These are phyloP conservation scores for Ectropis crepuscularia DNA, from an alignment of 2,888 invertebrate genomes.

Conservation along the genomic window DNA sequence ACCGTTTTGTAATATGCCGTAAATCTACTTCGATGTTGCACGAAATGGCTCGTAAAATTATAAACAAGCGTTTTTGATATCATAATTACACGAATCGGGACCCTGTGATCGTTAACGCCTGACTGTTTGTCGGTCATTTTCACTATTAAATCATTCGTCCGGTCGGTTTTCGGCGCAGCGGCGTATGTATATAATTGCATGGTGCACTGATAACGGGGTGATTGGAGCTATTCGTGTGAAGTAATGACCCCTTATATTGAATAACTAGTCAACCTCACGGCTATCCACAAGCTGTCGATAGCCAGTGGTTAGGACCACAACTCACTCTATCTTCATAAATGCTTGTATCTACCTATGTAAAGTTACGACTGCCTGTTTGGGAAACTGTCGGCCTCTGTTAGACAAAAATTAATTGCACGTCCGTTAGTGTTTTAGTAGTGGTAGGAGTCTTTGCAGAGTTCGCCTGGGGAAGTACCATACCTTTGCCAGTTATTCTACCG, in stretches of 20 bases:
- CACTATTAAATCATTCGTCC: conserved; percentile 68
- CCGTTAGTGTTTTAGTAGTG: too few species aligned
- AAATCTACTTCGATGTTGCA: conserved; percentile 54
- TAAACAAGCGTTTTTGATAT: conserved; percentile 65
- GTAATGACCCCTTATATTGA: conserved; percentile 34
- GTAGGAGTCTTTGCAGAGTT: too few species aligned
- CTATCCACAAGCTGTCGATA: background rate
- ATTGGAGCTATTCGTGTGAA: conserved; percentile 43
- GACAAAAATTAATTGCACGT: too few species aligned
- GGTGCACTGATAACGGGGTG: conserved; percentile 65
- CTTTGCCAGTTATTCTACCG: too few species aligned
- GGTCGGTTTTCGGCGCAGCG: conserved; percentile 53
- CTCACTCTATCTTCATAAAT: too few species aligned
- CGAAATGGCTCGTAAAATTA: conserved; percentile 58
- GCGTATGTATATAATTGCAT: conserved; percentile 63
- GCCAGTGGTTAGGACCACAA: too few species aligned
- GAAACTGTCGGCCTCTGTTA: too few species aligned
- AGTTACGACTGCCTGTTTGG: too few species aligned
- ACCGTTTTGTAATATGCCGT: conserved; percentile 60
- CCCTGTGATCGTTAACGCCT: conserved; percentile 61
- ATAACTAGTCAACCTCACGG: conserved; percentile 18
- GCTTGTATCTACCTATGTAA: background rate
- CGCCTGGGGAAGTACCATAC: too few species aligned
- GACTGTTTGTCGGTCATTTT: conserved; percentile 63
- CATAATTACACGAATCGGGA: conserved; percentile 64